Conservation (phyloP, 2,888 invertebrate genomes). For the Nemotelus nigrinus region DNA sequence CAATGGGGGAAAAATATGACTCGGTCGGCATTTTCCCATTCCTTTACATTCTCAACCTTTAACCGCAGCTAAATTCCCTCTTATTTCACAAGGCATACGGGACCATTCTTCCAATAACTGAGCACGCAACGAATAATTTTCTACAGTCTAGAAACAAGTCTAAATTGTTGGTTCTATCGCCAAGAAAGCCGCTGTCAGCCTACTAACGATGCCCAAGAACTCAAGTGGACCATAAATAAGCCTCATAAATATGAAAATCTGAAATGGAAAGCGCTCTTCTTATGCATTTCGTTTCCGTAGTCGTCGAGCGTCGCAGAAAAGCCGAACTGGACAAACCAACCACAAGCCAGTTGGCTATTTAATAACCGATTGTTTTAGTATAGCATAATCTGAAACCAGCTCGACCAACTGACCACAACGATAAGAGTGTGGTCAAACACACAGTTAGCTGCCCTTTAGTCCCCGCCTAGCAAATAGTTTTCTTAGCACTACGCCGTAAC, state of each 20-base stretch:
- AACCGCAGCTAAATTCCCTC: too few species aligned
- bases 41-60: too few species aligned
- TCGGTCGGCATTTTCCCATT: too few species aligned
- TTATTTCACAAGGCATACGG: too few species aligned
- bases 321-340: not conserved
- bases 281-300: constrained; percentile 18
- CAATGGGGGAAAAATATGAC: too few species aligned
- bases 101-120: too few species aligned
- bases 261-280: constrained; percentile 16
- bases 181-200: not conserved
- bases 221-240: constrained; percentile 21
- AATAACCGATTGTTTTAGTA: constrained; percentile 25
- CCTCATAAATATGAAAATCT: constrained; percentile 37
- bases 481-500: not conserved
- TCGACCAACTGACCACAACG: constrained; percentile 23
- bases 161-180: too few species aligned
- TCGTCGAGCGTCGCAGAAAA: not conserved
- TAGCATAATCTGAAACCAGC: constrained; percentile 17
- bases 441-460: not conserved
- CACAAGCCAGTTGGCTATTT: constrained; percentile 15
- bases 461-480: not conserved
- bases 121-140: too few species aligned
- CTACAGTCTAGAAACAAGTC: too few species aligned
- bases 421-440: not conserved
- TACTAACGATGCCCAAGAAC: not conserved